Evolutionary conservation across 2,113 vertebrate species (phyloP).

Genomic region (Genyomyrus donnyi): DNA sequence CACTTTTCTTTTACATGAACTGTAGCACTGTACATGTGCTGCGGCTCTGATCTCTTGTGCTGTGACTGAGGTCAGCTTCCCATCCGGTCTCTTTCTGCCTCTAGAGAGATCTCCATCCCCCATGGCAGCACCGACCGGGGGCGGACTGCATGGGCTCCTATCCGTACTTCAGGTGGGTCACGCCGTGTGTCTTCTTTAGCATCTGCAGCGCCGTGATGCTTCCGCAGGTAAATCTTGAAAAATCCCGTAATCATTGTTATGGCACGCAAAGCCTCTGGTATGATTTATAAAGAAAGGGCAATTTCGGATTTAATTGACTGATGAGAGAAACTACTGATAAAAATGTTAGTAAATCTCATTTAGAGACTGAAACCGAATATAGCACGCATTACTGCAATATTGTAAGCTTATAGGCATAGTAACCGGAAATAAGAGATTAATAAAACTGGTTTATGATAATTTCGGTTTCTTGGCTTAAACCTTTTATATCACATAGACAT

Average conservation of each 20-base stretch:
- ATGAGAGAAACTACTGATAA: background rate
- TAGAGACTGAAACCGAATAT: background rate
- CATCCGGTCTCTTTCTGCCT: constrained; percentile 21
- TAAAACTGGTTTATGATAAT: background rate
- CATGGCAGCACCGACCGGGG: constrained; percentile 73
- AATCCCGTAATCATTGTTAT: background rate
- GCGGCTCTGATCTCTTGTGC: constrained; percentile 38
- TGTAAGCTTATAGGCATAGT: background rate
- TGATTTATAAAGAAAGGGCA: background rate
- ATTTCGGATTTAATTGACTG: background rate
- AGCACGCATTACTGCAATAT: background rate
- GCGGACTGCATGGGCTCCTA: constrained; percentile 79
- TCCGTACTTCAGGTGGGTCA: constrained; percentile 79
- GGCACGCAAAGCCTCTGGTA: background rate
- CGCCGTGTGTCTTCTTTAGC: background rate
- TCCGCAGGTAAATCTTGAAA: background rate
- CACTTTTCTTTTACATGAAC: constrained; percentile 26
- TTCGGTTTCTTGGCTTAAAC: background rate
- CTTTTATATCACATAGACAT: background rate
- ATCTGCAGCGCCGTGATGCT: background rate
- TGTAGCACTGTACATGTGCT: constrained; percentile 35
- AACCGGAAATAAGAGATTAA: background rate
- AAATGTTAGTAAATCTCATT: background rate
- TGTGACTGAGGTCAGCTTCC: constrained; percentile 33
- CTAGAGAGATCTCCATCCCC: constrained; percentile 47